phyloP scores from a whole-genome alignment of 2,888 invertebrate species.

The Nowickia ferox region DNA sequence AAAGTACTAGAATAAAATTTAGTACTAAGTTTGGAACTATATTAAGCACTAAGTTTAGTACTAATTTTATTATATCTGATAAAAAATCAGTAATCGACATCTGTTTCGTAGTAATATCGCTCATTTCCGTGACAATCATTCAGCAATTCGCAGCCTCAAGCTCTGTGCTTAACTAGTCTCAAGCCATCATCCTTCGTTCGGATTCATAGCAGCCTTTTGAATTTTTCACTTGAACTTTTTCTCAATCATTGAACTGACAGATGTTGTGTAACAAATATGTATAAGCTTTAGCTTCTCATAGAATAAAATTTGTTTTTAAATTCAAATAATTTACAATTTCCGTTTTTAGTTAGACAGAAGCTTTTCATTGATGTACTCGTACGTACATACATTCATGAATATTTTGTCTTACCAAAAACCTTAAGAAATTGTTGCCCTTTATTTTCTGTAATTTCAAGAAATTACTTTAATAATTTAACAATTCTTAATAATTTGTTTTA shows the following conservation, averaged over 20 bases:
- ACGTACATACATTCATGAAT: neutral
- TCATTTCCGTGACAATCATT: no score
- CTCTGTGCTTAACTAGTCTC: no score
- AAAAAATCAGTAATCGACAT: no score
- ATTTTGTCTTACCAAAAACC: constrained; percentile 15
- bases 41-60: no score
- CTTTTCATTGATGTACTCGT: neutral
- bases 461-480: constrained; percentile 66
- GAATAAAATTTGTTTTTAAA: constrained; percentile 5
- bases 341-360: constrained; percentile 58
- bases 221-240: constrained; percentile 15
- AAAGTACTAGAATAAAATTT: neutral
- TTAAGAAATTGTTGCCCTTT: constrained; percentile 3
- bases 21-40: neutral
- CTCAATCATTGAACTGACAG: neutral
- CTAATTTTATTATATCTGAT: no score
- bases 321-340: constrained; percentile 59
- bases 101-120: no score
- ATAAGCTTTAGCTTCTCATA: neutral
- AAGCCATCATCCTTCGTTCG: no score
- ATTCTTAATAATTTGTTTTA: constrained; percentile 69
- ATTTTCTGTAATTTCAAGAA: constrained; percentile 52
- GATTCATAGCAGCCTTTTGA: no score
- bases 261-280: neutral
- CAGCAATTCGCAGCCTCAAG: no score